Base-by-base conservation (phyloP, 2,888 invertebrate genomes). In the Sinhomidia bicolor region DNA sequence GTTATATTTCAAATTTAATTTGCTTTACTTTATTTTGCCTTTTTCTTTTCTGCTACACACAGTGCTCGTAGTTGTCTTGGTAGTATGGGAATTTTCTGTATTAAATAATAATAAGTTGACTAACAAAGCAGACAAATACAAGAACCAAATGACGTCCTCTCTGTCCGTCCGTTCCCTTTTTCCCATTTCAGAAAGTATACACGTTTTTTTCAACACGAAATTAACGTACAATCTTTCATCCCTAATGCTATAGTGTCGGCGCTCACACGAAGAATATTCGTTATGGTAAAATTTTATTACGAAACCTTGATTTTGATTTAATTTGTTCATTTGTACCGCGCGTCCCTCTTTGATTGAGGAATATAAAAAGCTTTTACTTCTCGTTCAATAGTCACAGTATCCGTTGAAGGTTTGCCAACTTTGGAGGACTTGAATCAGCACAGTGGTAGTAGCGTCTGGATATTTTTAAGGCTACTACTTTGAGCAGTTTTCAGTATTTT, bases 221-320 rank as follows among this genome's bases (percentile, higher is more conserved):
- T 3, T 36, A 36, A 36, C 7, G 36, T n/a, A n/a, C 47, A n/a
- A 47, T 47, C 10, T 7, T 57, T 57, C 17, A 57, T 57, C 17
- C 14, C 57, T 47, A 47, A 60, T 60, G 60, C 26, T 26, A n/a
- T n/a, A 36, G 26, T 65, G 32, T 4, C 44, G 41, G 26, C 0
- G 36, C 44, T 76, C 23, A 76, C 51, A 65, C 23, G 71, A 36
- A 12, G 51, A 57, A 29, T 47, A 65, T 65, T 85, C 20, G 78
- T 47, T 76, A 60, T 44, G 65, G 78, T 47, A 57, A 54, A 76
- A 44, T 60, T 41, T 23, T 65, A 41, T 81, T 81, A 74, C 57
- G 81, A 81, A 87, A 87, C 87, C 87, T 87, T 87, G 87, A 82
- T 62, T 81, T 86, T 81, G 41, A 86, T 79, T 80, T 80, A 47